Evolutionary conservation across 2,888 invertebrate genomes (phyloP).

Genomic region (Mayetiola destructor): DNA sequence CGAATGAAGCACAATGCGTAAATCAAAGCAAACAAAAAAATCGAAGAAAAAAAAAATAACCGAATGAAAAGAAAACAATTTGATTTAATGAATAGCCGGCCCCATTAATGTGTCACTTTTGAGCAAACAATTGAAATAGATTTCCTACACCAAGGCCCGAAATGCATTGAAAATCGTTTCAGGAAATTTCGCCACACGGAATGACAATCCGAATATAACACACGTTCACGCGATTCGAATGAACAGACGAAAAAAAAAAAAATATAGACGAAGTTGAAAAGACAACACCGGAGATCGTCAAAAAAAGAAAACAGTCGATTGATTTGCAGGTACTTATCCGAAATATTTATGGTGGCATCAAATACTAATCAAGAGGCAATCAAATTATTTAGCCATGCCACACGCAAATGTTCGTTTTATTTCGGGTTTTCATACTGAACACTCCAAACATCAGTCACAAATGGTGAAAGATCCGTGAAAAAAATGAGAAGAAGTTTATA

Average conservation of each 20-base stretch:
- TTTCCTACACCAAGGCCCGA: conserved; percentile 1
- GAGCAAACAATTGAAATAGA: conserved; percentile 4
- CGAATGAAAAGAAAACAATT: not conserved
- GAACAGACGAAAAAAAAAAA: too few relatives aligned
- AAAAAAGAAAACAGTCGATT: too few relatives aligned
- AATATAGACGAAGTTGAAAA: too few relatives aligned
- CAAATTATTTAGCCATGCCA: conserved; percentile 11
- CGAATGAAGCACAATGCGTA: too few relatives aligned
- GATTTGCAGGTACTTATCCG: not conserved
- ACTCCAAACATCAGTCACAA: too few relatives aligned
- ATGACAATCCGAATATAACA: not conserved
- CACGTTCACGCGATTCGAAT: too few relatives aligned
- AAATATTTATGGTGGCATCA: conserved; percentile 12
- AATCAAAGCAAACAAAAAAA: not conserved
- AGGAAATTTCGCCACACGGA: not conserved
- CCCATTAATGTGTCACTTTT: conserved; percentile 11
- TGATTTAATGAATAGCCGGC: conserved; percentile 11
- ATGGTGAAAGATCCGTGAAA: too few relatives aligned
- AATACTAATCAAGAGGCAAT: conserved; percentile 10
- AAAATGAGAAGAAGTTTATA: not conserved
- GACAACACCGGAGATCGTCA: too few relatives aligned
- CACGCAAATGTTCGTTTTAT: too few relatives aligned
- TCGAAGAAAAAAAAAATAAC: not conserved
- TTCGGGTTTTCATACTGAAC: too few relatives aligned
- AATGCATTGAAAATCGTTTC: not conserved